Evolutionary conservation across 2,113 vertebrate genomes (phyloP), one percentile per base, ranked within the genome.

Genomic region (Salvelinus alpinus): DNA sequence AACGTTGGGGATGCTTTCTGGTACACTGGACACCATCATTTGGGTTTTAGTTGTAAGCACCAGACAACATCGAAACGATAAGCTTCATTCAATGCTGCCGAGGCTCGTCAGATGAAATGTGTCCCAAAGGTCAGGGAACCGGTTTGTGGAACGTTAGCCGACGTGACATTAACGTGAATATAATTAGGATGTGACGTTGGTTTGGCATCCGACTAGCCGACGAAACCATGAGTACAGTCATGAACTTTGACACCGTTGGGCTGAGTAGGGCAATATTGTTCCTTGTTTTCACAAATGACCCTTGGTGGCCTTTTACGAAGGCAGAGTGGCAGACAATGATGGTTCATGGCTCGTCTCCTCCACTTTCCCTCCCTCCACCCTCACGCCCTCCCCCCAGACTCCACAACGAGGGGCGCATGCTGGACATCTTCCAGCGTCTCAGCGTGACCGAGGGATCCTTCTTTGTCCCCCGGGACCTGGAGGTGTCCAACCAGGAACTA

Each of bases 401-500:
- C 14, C 92, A 96, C 78, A 94, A 81, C 0, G 93, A 95, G 69
- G 95, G 95, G 1, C 94, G 91, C 89, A 91, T 97, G 80, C 70
- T 95, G 81, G 96, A 99, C 74, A 64, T 94, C 31, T 94, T 95
- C 90, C 95, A 77, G 67, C 92, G 93, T 5, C 88, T 96, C 79
- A 92, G 94, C 1, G 90, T 92, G 79, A 91, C 91, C 16, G 96
- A 99, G 82, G 91, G 70, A 3, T 79, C 78, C 0, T 96, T 95
- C 87, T 96, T 97, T 29, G 71, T 97, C 74, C 96, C 95, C 0
- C 84, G 94, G 54, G 96, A 98, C 76, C 82, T 96, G 68, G 97
- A 99, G 90, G 88, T 99, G 85, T 99, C 98, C 77, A 94, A 85
- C 83, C 96, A 96, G 89, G 96, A 99, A 73, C 87, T 99, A 74